Evolutionary conservation across 2,888 invertebrate species (phyloP).

Genomic region (Altica lythri): DNA sequence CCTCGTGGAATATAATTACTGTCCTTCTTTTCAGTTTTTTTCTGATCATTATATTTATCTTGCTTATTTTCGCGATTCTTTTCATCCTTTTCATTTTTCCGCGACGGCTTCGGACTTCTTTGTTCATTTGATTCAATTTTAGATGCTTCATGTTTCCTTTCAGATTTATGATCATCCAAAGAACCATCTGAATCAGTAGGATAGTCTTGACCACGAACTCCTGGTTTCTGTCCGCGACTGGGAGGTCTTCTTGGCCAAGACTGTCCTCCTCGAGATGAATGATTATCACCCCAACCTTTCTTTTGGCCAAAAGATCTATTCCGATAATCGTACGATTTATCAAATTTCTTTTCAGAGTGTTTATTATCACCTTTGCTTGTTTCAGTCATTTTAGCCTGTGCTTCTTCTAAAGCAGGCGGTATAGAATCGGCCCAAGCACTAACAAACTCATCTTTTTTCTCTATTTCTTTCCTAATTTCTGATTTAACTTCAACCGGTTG

Average conservation of each 20-base stretch:
- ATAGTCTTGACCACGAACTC: constrained; percentile 58
- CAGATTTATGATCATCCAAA: constrained; percentile 68
- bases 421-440: constrained; percentile 41
- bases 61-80: constrained; percentile 42
- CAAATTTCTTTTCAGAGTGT: constrained; percentile 55
- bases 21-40: constrained; percentile 40
- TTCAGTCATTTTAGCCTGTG: constrained; percentile 20
- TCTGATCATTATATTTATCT: constrained; percentile 43
- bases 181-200: constrained; percentile 77
- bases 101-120: constrained; percentile 33
- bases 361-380: constrained; percentile 39
- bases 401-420: constrained; percentile 30
- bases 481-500: constrained; percentile 50
- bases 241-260: constrained; percentile 33
- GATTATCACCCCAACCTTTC: constrained; percentile 47
- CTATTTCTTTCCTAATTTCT: constrained; percentile 28
- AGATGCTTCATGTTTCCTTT: constrained; percentile 64
- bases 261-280: constrained; percentile 28
- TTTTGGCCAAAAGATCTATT: constrained; percentile 39
- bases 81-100: constrained; percentile 41
- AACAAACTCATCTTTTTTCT: constrained; percentile 27
- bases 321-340: constrained; percentile 51
- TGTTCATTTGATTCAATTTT: constrained; percentile 47
- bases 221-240: constrained; percentile 34
- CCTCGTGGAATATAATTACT: constrained; percentile 81